phyloP scores from a whole-genome alignment of 2,113 vertebrate genomes.

The Actinemys pallida region DNA sequence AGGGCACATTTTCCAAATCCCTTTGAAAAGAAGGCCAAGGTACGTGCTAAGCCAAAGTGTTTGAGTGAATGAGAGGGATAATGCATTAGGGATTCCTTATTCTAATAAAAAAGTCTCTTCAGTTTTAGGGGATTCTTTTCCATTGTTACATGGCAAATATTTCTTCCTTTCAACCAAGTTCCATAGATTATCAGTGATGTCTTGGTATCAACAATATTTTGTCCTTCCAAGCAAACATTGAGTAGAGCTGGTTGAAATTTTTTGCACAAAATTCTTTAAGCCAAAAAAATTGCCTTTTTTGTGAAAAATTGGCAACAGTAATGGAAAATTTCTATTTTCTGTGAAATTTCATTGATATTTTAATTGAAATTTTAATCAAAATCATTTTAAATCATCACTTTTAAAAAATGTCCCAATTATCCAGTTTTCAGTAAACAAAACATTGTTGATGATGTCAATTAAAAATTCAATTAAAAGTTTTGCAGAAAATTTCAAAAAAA shows the following conservation, averaged over 20 bases:
- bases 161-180: background rate
- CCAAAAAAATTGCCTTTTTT: accelerated
- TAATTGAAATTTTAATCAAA: background rate
- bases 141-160: background rate
- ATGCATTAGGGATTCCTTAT: background rate
- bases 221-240: background rate
- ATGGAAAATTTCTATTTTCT: background rate
- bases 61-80: background rate
- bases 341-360: background rate
- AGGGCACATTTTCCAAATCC: background rate
- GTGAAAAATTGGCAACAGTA: background rate
- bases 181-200: background rate
- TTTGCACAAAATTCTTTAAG: background rate
- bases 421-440: background rate
- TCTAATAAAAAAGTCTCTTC: background rate
- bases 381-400: background rate
- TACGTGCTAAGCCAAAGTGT: background rate
- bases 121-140: background rate
- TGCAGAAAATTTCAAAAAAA: background rate
- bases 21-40: background rate
- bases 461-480: background rate
- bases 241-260: background rate
- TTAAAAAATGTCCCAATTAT: background rate
- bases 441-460: background rate
- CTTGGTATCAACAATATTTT: accelerated